A percentile compares a stretch with the other conserved stretches of the same genome.
Conservation (phyloP, 2,888 invertebrate species). For the Deilephila elpenor region DNA sequence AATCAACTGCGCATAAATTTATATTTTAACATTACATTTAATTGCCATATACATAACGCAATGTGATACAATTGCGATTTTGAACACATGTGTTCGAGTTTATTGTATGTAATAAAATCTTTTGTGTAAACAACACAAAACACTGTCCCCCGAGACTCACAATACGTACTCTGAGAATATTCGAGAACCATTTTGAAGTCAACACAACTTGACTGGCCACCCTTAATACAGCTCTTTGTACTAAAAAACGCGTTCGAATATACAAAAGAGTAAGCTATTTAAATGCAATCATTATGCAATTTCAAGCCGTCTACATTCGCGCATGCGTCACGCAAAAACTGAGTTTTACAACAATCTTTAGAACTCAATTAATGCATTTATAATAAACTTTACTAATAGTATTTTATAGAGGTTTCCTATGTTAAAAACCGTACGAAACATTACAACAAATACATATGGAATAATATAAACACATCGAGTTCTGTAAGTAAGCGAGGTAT, state of each 20-base stretch:
- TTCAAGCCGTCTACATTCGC: not conserved
- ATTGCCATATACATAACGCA: conserved; percentile 10
- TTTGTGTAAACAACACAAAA: conserved; percentile 19
- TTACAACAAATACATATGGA: not conserved
- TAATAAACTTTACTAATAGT: not conserved
- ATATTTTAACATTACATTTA: conserved; percentile 4
- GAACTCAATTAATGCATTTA: not conserved
- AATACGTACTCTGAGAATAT: not conserved
- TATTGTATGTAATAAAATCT: conserved; percentile 26
- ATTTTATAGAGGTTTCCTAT: not conserved
- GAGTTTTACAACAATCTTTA: not conserved
- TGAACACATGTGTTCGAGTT: conserved; percentile 29
- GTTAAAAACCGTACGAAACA: not conserved
- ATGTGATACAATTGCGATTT: conserved; percentile 21
- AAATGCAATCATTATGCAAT: not conserved
- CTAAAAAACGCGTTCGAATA: not conserved
- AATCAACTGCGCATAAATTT: not conserved
- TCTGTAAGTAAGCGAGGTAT: conserved; percentile 25
- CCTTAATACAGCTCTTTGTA: not conserved
- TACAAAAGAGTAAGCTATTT: not conserved
- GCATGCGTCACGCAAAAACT: not conserved
- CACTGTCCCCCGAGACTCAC: conserved; percentile 9
- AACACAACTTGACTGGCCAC: not conserved
- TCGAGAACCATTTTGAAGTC: not conserved
- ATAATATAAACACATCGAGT: conserved; percentile 16